Base-by-base conservation (phyloP, 1,140 invertebrate genomes). In the Euwallacea fornicatus region DNA sequence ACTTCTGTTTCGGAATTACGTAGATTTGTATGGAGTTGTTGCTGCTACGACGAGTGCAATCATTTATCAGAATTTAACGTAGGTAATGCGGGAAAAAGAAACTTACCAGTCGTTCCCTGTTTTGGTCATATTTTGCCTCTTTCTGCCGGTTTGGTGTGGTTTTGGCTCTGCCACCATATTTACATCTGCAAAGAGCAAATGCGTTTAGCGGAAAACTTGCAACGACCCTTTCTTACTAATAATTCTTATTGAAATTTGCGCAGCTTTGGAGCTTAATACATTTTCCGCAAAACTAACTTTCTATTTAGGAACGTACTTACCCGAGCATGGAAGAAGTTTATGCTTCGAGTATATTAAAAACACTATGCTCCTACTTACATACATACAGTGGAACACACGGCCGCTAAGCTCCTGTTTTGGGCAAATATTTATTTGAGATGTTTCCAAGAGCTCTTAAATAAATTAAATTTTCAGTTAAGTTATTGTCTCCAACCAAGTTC, bases 91-190 rank as follows among this genome's bases (percentile, higher is more conserved):
- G 21, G 21, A 50, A 50, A 46, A 50, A 10, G 13, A 50, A 50
- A 50, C 88, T 89, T 80, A 92, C 91, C 90, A 92, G 79, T 92
- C 91, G 81, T 91, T 91, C 80, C 90, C 90, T 50, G 90, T 91
- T 86, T 92, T 92, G 73, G 88, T 85, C 70, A 91, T 85, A 81
- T 92, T 92, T 80, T 91, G 90, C 70, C 91, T 83, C 80, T 93
- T 93, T 73, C 91, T 84, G 72, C 90, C 90, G 61, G 90, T 91
- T 83, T 93, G 91, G 82, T 93, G 91, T 56, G 90, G 88, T 82
- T 93, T 93, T 42, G 91, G 91, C 79, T 93, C 91, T 15, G 91
- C 90, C 47, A 93, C 91, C 89, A 93, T 90, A 82, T 93, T 93
- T 42, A 91, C 90, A 85, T 91, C 90, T 91, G 84, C 56, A 88